A percentile compares a stretch with the other conserved stretches of the same genome.
Conservation (phyloP, 2,113 vertebrate genomes). For the Rhynchomys soricoides region DNA sequence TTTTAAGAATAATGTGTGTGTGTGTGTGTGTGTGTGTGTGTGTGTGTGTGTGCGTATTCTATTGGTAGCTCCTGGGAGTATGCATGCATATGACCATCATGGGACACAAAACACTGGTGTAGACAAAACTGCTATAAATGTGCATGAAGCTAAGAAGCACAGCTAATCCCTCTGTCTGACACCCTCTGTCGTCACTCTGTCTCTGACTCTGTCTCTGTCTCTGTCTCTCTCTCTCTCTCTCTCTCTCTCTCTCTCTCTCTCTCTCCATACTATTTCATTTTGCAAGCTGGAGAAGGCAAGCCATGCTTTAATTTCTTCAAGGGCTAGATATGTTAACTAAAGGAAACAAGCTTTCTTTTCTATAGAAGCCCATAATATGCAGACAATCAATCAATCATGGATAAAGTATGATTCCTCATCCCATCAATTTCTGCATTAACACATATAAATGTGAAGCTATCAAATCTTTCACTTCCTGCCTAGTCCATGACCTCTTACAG, state of each 20-base stretch:
- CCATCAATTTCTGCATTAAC: background rate
- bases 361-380: background rate
- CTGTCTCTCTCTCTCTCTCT: background rate
- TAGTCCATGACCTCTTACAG: background rate
- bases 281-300: background rate
- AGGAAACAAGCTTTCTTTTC: background rate
- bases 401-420: background rate
- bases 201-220: background rate
- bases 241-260: accelerated
- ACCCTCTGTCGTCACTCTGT: background rate
- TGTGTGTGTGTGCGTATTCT: no score
- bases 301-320: background rate
- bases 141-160: background rate
- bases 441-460: background rate
- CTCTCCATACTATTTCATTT: background rate
- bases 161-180: background rate
- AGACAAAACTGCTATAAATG: no score
- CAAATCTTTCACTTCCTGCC: background rate
- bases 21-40: no score
- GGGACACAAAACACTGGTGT: no score
- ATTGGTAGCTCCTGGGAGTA: no score
- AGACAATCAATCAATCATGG: background rate
- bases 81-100: no score
- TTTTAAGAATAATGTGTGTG: no score
- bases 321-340: background rate